These are phyloP conservation scores for Deroplatys truncata DNA, from an alignment of 2,888 invertebrate genomes.

Conservation along the genomic window DNA sequence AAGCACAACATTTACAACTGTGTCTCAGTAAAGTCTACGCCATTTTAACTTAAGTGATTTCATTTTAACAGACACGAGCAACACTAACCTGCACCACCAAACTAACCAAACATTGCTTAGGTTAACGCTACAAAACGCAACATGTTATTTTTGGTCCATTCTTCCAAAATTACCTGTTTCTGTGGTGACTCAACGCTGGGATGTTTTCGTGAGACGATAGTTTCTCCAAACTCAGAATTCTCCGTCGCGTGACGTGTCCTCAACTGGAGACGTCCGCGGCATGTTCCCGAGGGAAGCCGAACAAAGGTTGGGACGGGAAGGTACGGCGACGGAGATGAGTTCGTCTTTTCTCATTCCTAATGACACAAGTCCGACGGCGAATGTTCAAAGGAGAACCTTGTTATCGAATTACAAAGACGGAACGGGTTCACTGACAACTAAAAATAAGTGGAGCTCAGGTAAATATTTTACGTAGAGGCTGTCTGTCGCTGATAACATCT, in stretches of 20 bases:
- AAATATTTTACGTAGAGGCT: not conserved
- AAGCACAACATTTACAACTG: too few species aligned
- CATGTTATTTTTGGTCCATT: too few species aligned
- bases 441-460: not conserved
- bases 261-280: not conserved
- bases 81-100: too few species aligned
- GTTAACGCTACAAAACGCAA: too few species aligned
- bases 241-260: not conserved
- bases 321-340: not conserved
- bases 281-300: not conserved
- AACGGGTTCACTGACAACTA: not conserved
- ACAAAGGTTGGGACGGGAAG: not conserved
- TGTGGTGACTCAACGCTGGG: too few species aligned
- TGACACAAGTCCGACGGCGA: not conserved
- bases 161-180: too few species aligned
- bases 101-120: too few species aligned
- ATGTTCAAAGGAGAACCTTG: not conserved
- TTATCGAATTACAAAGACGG: not conserved
- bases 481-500: not conserved
- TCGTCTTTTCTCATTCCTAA: not conserved
- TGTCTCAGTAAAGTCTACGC: too few species aligned
- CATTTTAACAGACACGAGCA: too few species aligned
- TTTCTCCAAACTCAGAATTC: too few species aligned
- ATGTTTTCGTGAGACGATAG: too few species aligned
- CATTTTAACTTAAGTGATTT: too few species aligned